Evolutionary conservation across 2,113 vertebrate genomes (phyloP).

Genomic region (Hoplias malabaricus): DNA sequence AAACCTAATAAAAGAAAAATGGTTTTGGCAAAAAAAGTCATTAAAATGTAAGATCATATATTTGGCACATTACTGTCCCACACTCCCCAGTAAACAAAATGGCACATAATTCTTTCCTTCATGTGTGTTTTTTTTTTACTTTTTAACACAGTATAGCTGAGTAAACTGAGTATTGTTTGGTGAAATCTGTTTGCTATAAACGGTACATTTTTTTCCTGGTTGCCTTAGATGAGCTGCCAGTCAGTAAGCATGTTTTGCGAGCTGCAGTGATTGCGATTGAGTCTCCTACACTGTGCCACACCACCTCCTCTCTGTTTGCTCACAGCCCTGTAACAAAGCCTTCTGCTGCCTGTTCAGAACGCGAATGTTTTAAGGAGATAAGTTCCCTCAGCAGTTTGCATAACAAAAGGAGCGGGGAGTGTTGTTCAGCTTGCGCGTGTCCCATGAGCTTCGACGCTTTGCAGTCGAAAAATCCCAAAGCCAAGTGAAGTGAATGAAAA

Average conservation of each 20-base stretch:
- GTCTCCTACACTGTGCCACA: background rate
- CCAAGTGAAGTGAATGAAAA: background rate
- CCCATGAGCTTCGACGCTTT: background rate
- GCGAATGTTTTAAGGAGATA: slow-evolving; percentile 33
- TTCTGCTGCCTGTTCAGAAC: background rate
- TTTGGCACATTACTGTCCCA: too few species aligned
- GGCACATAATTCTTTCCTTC: too few species aligned
- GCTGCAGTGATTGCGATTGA: background rate
- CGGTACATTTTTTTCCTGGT: background rate
- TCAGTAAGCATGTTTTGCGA: background rate
- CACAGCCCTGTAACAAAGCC: background rate
- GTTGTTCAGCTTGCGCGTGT: background rate
- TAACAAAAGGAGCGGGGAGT: slow-evolving; percentile 4
- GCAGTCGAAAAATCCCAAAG: background rate
- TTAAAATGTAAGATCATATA: too few species aligned
- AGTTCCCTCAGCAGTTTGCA: background rate
- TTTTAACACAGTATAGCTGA: background rate
- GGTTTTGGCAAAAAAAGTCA: too few species aligned
- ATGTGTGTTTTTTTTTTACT: too few species aligned
- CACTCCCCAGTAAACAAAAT: too few species aligned
- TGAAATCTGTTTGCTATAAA: background rate
- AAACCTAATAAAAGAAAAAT: too few species aligned
- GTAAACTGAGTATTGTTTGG: background rate
- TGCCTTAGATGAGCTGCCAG: background rate
- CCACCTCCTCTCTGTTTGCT: slow-evolving; percentile 2